Evolutionary conservation across 92 coral and sea anemone genomes (phyloP).

Genomic region (Parazoanthus darwini): DNA sequence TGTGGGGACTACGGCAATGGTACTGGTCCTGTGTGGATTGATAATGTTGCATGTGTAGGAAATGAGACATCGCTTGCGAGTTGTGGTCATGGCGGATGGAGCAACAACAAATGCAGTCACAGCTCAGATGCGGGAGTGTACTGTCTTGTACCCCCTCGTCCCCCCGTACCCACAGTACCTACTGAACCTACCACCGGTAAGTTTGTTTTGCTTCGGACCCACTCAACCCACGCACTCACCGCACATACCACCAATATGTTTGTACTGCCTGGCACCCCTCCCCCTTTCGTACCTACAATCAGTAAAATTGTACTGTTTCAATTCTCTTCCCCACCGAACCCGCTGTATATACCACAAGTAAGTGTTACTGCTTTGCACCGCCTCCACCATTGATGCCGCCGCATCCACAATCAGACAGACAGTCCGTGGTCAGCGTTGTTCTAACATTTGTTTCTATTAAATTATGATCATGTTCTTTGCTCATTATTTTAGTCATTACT

Average conservation of each 20-base stretch:
- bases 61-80: conserved; percentile 9
- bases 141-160: not conserved
- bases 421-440: too few species aligned
- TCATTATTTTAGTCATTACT: not conserved
- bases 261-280: not conserved
- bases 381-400: not conserved
- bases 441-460: too few species aligned
- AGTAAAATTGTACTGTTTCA: not conserved
- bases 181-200: not conserved
- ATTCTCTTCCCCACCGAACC: too few species aligned
- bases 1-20: conserved; percentile 10
- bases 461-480: too few species aligned
- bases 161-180: not conserved
- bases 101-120: not conserved
- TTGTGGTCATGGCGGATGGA: conserved; percentile 7
- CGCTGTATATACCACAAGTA: too few species aligned
- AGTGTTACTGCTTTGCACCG: not conserved
- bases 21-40: conserved; percentile 6
- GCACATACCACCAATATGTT: not conserved
- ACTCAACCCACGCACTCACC: not conserved
- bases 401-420: not conserved
- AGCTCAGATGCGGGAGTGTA: conserved; percentile 24
- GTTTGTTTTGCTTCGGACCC: not conserved
- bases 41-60: not conserved
- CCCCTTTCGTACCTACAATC: not conserved